Base-by-base conservation (phyloP, 2,113 vertebrate genomes). In the Saccopteryx bilineata region DNA sequence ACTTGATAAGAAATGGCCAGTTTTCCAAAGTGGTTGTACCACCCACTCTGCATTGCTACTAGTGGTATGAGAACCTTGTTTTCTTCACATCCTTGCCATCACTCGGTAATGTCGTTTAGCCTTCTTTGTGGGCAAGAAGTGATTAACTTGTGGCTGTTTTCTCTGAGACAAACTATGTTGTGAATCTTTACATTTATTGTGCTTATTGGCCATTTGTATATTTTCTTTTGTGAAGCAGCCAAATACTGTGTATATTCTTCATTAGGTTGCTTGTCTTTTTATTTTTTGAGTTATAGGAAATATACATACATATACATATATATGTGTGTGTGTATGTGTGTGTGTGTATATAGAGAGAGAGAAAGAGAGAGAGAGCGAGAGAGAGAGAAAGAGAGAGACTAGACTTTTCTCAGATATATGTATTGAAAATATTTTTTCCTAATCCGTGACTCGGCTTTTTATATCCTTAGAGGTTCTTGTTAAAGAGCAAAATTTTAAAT, bases 401-500 rank as follows among this genome's bases (percentile, higher is more conserved):
- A 33, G 33, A 12, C 5, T 69, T 56, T 79, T 84, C 60, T 84
- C 17, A 79, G 46, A 75, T 69, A 88, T 13, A 58, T 33, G 5
- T 14, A 6, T 15, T 71, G 33, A 76, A 94, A 86, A 81, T 13
- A 58, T 24, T 50, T 50, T 75, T 60, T 66, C 69, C 74, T 69
- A 69, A 85, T 68, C 50, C 48, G 18, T 11, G 26, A 28, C 23
- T 94, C 92, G 11, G 39, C 10, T 82, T 90, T 63, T 78, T 15
- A 58, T 82, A 76, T 46, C 15, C 24, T 71, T 68, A 28, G 19
- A 60, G 39, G 21, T 26, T 97, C 50, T 63, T 87, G 9, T 56
- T 94, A 92, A 63, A 63, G 13, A 93, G 63, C 31, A 58, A 28
- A 90, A 21, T 84, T 91, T 85, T 85, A 88, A 58, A 79, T 91